Percentiles rank a stretch among this genome's conserved stretches.
These are phyloP conservation scores for Venusia cambrica DNA, from an alignment of 2,888 invertebrate species.

Conservation along the genomic window DNA sequence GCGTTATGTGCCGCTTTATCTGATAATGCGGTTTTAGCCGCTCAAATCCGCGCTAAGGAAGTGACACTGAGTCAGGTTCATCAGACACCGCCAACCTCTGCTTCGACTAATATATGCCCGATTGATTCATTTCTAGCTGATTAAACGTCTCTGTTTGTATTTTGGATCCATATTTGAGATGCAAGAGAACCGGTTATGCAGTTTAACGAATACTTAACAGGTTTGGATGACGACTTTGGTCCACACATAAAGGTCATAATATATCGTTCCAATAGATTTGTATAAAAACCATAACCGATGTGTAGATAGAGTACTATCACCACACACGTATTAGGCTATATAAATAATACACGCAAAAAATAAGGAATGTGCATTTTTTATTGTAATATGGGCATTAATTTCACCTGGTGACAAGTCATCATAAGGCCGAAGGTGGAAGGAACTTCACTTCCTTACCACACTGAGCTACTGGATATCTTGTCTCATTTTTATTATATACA, in stretches of 20 bases:
- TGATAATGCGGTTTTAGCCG: conserved; percentile 57
- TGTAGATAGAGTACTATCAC: too few relatives aligned
- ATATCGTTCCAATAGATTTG: too few relatives aligned
- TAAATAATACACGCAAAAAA: too few relatives aligned
- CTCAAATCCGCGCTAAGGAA: conserved; percentile 46
- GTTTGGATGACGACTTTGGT: conserved; percentile 51
- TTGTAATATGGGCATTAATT: too few relatives aligned
- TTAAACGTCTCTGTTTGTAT: conserved; percentile 31
- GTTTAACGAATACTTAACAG: conserved; percentile 51
- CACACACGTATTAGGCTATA: too few relatives aligned
- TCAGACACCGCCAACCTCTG: conserved; percentile 31
- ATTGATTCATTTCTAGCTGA: conserved; percentile 69
- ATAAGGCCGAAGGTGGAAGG: too few relatives aligned
- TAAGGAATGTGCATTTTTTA: too few relatives aligned
- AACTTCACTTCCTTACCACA: too few relatives aligned
- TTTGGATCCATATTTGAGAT: conserved; percentile 27
- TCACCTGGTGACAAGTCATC: too few relatives aligned
- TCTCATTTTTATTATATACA: too few relatives aligned
- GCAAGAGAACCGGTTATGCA: conserved; percentile 43
- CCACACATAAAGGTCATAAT: conserved; percentile 45
- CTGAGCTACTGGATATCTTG: too few relatives aligned
- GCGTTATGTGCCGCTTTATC: conserved; percentile 59
- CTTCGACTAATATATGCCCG: conserved; percentile 47
- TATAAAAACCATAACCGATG: too few relatives aligned
- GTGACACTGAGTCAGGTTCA: conserved; percentile 31